Base-by-base conservation (phyloP, 2,113 vertebrate genomes). In the Callorhinus ursinus region DNA sequence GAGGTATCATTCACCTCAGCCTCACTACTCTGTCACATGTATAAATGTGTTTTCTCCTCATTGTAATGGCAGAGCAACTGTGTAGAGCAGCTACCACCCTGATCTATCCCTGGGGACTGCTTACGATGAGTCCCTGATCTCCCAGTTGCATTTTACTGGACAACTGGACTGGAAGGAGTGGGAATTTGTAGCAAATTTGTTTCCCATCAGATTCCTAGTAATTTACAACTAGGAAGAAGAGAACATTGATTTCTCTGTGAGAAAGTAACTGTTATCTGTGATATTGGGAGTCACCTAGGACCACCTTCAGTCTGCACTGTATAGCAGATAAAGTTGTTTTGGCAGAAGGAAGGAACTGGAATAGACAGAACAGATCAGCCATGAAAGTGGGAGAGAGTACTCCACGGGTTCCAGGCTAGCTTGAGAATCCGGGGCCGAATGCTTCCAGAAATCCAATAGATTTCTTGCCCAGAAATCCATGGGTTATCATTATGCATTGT, bases 201-300 rank as follows among this genome's bases (percentile, higher is more conserved):
- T 31, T 82, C 26, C 24, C 55, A 57, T 65, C 24, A 9, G 24
- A 85, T 65, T 12, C 33, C 31, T 65, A 33, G 33, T 63, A 69
- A 67, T 83, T 79, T 69, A 22, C 51, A 93, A 31, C 9, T n/a
- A n/a, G 63, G 36, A 65, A 36, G 24, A 83, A 55, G 26, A 90
- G 49, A 81, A 79, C 42, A 28, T 31, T 80, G 22, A 46, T 85
- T 94, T 88, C 49, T 95, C 63, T 77, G 26, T 39, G 49, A 90
- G 14, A 71, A 81, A 51, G 71, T 18, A n/a, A 63, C 61, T 88
- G 15, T 67, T 65, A 39, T 46, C 71, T 93, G 13, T 57, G 39
- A 36, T 65, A 46, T 7, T 26, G 28, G 9, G 11, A 63, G 36
- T 28, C 77, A 4, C 9, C 18, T 22, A 49, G 82, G 28, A 11